These are phyloP conservation scores for Diaprepes abbreviatus DNA, from an alignment of 2,888 invertebrate genomes.

Conservation along the genomic window DNA sequence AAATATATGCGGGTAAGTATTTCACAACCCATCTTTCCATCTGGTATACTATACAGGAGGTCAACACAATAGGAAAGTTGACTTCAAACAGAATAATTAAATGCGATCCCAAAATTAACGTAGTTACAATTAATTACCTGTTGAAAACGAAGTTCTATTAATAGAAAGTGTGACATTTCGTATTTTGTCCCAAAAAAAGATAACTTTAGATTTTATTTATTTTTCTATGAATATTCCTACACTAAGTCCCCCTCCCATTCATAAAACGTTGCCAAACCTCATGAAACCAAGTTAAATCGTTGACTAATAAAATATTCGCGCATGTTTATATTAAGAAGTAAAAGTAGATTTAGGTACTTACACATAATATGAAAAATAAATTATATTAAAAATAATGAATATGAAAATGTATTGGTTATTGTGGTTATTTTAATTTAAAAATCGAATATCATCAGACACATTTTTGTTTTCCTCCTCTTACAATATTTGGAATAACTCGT, in stretches of 20 bases:
- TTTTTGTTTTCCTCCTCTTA: no score
- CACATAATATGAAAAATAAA: neutral
- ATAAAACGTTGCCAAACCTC: slow-evolving; percentile 19
- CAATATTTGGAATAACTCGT: no score
- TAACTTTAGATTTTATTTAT: neutral
- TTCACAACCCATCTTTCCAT: no score
- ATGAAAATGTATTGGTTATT: no score
- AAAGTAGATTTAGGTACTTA: neutral
- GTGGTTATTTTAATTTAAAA: no score
- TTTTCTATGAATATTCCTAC: neutral
- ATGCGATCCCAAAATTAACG: no score
- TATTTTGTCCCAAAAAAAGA: slow-evolving; percentile 1
- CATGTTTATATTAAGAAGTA: neutral
- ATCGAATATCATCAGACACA: no score
- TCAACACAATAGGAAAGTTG: no score
- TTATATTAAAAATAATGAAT: neutral
- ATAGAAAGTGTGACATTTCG: slow-evolving; percentile 3
- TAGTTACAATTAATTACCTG: no score
- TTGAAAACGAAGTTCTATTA: neutral
- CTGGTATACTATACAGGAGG: no score
- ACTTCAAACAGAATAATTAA: no score
- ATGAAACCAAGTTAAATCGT: neutral
- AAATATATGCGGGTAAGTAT: no score
- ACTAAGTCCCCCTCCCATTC: neutral
- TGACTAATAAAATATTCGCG: neutral